These are phyloP conservation scores for Brachionus manjavacas DNA, from an alignment of 1,140 invertebrate species.

Conservation along the genomic window DNA sequence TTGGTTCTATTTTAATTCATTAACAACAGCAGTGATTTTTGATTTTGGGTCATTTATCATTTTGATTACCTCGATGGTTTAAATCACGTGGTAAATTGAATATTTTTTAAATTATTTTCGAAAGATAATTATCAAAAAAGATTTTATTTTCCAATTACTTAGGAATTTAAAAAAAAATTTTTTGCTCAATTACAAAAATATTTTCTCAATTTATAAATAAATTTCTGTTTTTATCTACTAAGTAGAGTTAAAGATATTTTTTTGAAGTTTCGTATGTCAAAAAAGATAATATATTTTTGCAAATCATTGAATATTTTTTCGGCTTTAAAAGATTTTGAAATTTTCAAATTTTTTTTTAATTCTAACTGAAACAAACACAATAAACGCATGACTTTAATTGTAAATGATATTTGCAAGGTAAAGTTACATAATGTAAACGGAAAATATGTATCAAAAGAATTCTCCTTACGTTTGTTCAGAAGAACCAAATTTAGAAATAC, in stretches of 20 bases:
- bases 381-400: neutral
- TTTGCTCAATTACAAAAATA: neutral
- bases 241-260: no score
- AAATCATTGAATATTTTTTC: neutral
- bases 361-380: neutral
- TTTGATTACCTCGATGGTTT: neutral
- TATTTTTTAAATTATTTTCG: neutral
- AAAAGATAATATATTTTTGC: no score
- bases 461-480: neutral
- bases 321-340: neutral
- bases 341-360: neutral
- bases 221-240: neutral
- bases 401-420: neutral
- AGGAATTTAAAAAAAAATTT: neutral
- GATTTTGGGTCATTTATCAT: neutral
- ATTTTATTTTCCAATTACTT: neutral
- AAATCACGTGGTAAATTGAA: neutral
- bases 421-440: neutral
- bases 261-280: no score
- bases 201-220: neutral
- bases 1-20: neutral
- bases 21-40: neutral
- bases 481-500: neutral
- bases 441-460: neutral
- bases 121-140: neutral